Evolutionary conservation across 1,140 invertebrate species (phyloP).

Genomic region (Drosophila sucinea): DNA sequence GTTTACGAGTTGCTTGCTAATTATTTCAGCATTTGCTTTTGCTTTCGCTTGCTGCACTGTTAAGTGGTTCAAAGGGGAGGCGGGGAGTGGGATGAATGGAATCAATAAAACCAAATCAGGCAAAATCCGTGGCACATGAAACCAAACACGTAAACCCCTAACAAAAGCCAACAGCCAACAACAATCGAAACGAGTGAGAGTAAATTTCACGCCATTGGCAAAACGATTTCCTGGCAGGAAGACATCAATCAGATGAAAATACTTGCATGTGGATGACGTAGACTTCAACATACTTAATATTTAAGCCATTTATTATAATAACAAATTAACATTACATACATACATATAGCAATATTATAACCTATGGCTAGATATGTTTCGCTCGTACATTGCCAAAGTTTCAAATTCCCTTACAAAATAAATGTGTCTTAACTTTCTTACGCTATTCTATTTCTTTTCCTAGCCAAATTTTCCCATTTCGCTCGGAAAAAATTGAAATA

Average conservation of each 20-base stretch:
- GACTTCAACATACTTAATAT: constrained; percentile 53
- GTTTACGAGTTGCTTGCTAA: constrained; percentile 65
- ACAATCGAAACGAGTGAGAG: constrained; percentile 53
- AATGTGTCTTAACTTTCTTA: too few relatives aligned
- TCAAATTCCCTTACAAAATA: too few relatives aligned
- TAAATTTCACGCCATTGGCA: constrained; percentile 74
- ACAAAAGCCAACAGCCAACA: constrained; percentile 37
- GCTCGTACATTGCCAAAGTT: too few relatives aligned
- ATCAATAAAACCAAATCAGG: constrained; percentile 59
- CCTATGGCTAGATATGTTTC: too few relatives aligned
- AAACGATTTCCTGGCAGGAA: constrained; percentile 72
- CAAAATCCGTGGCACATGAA: constrained; percentile 62
- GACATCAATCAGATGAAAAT: constrained; percentile 68
- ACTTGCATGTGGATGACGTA: constrained; percentile 31
- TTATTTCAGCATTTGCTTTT: constrained; percentile 51
- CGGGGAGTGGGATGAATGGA: not conserved
- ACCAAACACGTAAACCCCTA: constrained; percentile 53
- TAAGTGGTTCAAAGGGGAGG: constrained; percentile 29
- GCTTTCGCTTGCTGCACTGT: constrained; percentile 23
- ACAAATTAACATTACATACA: constrained; percentile 7
- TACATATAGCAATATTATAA: too few relatives aligned
- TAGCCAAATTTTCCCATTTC: too few relatives aligned
- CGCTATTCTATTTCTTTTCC: too few relatives aligned
- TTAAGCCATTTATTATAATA: constrained; percentile 32
- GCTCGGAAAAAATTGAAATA: too few relatives aligned